phyloP scores from a whole-genome alignment of 30 jellyfish, hydroid and myxozoan genomes.

The Mastigias papua region DNA sequence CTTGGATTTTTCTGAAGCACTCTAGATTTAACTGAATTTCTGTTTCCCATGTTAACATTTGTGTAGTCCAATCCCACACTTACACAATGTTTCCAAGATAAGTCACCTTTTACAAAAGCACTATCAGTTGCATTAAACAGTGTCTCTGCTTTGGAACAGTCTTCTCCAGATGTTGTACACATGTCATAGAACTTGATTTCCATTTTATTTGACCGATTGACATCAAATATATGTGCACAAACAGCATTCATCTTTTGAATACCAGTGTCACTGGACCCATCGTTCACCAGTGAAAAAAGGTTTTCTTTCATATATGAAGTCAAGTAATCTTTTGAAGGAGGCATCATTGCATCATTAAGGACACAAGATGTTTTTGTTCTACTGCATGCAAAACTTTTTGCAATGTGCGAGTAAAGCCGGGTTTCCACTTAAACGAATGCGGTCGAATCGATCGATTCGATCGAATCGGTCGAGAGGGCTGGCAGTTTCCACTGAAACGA shows the following conservation, averaged over 20 bases:
- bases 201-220: neutral
- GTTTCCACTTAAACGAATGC: no score
- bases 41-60: conserved; percentile 15
- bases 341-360: no score
- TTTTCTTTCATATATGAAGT: no score
- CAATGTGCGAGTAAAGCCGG: no score
- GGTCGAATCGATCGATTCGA: no score
- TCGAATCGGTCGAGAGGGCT: no score
- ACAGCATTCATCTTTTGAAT: conserved; percentile 22
- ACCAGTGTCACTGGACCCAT: no score
- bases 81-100: conserved; percentile 16
- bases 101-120: conserved; percentile 6
- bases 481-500: no score
- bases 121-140: conserved; percentile 11
- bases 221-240: conserved; percentile 27
- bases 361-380: no score
- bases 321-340: no score
- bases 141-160: neutral
- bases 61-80: conserved; percentile 13
- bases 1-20: neutral
- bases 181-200: neutral
- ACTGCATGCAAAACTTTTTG: no score
- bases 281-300: no score
- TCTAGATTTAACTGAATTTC: neutral
- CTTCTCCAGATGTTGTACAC: neutral